Base-by-base conservation (phyloP, 2,113 vertebrate species). In the Macaca nemestrina region DNA sequence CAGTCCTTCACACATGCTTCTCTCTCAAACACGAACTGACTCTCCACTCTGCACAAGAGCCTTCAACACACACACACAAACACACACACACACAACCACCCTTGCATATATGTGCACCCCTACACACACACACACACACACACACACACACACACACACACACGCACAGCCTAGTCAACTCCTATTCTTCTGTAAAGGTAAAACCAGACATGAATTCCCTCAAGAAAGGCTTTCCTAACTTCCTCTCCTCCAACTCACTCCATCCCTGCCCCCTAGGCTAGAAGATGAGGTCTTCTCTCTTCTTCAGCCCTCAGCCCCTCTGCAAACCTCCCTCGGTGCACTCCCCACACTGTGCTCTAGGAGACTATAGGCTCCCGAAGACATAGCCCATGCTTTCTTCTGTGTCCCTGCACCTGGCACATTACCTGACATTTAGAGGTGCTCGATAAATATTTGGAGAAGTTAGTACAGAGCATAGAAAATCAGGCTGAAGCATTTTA, bases 131-230 rank as follows among this genome's bases (percentile, higher is more conserved):
- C 32, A 38, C 5, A 76, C 1, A 18, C 6, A n/a, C n/a, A n/a
- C n/a, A n/a, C n/a, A n/a, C n/a, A n/a, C 10, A 16, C 50, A 18
- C 52, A 55, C 52, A 55, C 52, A 18, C 52, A 8, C 50, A 70
- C 7, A 88, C 32, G 88, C 32, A 67, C 22, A 68, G 61, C 75
- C 81, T 35, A 8, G 75, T 32, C 61, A 55, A 70, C 14, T 61
- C 61, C 52, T 57, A 16, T 22, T 89, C 7, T 40, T 76, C 64
- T 64, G 88, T 45, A 83, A 95, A 93, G 61, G 6, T 43, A 84
- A 79, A 96, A 72, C 14, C n/a, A 82, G 57, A 67, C 17, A 64
- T 32, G 13, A 55, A 81, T n/a, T 76, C 6, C 64, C 50, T 85
- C 52, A 61, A 75, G 20, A 32, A 80, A 70, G n/a, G 1, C 67